Percentiles rank a stretch among this genome's conserved stretches.
phyloP scores from a whole-genome alignment of 2,888 invertebrate genomes.

The Limenitis camilla region DNA sequence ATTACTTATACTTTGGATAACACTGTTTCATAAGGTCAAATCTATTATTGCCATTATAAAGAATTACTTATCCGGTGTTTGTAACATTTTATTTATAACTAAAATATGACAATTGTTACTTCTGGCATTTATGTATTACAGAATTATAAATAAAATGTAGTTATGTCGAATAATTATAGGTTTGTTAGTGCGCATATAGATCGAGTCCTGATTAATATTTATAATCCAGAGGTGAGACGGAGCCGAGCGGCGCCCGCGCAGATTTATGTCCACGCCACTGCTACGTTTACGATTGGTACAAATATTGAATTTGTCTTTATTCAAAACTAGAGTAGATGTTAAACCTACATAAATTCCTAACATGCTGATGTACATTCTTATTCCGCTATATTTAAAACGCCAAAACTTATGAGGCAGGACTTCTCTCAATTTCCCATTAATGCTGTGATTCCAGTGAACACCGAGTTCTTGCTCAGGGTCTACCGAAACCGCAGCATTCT shows the following conservation, averaged over 20 bases:
- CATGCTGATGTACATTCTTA: neutral
- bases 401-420: too few relatives aligned
- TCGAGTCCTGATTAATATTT: conserved; percentile 22
- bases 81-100: neutral
- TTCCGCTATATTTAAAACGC: too few relatives aligned
- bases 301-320: neutral
- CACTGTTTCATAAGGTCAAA: too few relatives aligned
- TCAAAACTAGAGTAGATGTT: neutral
- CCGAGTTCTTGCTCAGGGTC: too few relatives aligned
- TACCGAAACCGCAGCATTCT: too few relatives aligned
- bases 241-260: conserved; percentile 18
- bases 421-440: too few relatives aligned
- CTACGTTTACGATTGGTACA: conserved; percentile 3
- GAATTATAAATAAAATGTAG: conserved; percentile 12
- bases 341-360: neutral
- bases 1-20: too few relatives aligned
- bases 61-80: too few relatives aligned
- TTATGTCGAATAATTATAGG: conserved; percentile 16
- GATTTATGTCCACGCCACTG: conserved; percentile 16
- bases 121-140: conserved; percentile 15
- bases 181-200: conserved; percentile 18
- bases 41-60: too few relatives aligned
- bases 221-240: conserved; percentile 16
- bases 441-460: too few relatives aligned
- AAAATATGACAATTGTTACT: conserved; percentile 5